Evolutionary conservation across 2,888 invertebrate species (phyloP), one percentile per base, ranked within the genome.

Genomic region (Argyresthia goedartella): DNA sequence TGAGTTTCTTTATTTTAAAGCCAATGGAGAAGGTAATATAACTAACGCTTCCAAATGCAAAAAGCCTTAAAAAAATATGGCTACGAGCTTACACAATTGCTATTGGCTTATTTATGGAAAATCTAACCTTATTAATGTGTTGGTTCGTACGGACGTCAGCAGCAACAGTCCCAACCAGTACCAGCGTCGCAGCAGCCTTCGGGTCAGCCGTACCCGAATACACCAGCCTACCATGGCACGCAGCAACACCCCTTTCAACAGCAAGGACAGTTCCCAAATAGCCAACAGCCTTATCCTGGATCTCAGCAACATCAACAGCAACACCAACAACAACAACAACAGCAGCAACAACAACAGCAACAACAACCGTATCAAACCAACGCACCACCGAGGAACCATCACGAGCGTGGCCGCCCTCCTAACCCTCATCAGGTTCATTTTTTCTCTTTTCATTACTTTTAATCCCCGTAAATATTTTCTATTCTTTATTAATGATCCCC

Each of bases 61-160:
- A 72, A 60, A 69, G 35, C 36, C 35, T 45, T 10, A 36, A 36
- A 36, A 36, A 8, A 36, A 46, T 46, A 1, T 85, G 79, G 84
- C 85, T 85, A 79, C 74, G 67, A 74, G 81, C 84, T 84, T 81
- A 68, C 66, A 66, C 65, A 67, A 73, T 86, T 85, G 85, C 85
- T 86, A 71, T 74, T 77, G 74, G 82, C 79, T 82, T 82, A 69
- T 65, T 77, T 71, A 84, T 79, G 82, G 85, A 86, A 85, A 86
- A 86, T 85, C 86, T 86, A 86, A 86, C 86, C 86, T 86, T 84
- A 85, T 85, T 86, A 86, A 86, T 86, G 86, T 86, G 82, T 86
- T 86, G 86, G 85, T 86, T 77, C 86, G 86, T 86, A 86, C 85
- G 86, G 86, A 86, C 86, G 86, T 85, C 85, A 86, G 86, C 86